These are phyloP conservation scores for Enteromius thamalakanensis DNA, from an alignment of 2,797 vertebrate species.

Conservation along the genomic window DNA sequence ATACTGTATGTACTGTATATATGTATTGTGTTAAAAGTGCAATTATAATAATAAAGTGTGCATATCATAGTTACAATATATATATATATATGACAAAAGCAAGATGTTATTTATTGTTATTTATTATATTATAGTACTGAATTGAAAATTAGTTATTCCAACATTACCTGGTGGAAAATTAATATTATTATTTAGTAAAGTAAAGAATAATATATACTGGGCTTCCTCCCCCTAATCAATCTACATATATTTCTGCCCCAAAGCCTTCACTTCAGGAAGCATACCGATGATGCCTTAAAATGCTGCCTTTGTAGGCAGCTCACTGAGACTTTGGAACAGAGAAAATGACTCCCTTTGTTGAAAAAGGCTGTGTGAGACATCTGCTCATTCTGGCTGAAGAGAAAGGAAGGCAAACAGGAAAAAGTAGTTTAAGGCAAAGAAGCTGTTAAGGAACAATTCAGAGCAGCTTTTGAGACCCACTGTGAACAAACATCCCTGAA, in stretches of 20 bases:
- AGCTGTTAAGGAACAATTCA: conserved; percentile 3
- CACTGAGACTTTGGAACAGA: not conserved
- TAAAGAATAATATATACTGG: not conserved
- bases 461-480: not conserved
- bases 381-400: conserved; percentile 30
- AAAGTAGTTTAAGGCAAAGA: conserved; percentile 14
- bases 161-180: not conserved
- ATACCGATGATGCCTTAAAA: not conserved
- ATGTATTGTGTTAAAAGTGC: not conserved
- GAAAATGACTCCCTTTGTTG: conserved; percentile 16
- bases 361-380: conserved; percentile 29
- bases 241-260: not conserved
- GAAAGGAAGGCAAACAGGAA: conserved; percentile 33
- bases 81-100: not conserved
- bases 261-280: not conserved
- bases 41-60: not conserved
- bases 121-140: not conserved
- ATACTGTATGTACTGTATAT: too few species aligned
- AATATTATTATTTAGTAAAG: not conserved
- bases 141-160: not conserved
- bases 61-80: not conserved
- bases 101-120: not conserved
- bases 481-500: conserved; percentile 37
- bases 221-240: not conserved
- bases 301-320: not conserved